Conservation (phyloP, 2,888 invertebrate genomes). For the Lordiphosa andalusiaca region DNA sequence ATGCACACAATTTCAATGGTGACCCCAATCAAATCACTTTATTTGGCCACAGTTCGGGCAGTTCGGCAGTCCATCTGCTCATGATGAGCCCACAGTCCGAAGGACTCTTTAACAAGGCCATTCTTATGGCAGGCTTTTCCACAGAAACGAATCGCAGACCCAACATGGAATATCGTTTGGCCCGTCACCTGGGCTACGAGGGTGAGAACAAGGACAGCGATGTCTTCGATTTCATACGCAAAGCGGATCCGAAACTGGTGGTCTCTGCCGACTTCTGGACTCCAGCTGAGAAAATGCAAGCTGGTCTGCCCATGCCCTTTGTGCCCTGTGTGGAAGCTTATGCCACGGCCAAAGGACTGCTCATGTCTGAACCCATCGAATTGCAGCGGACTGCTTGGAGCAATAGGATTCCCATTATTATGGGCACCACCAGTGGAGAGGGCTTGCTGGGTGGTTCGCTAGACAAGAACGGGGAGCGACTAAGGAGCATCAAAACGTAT, state of each 20-base stretch:
- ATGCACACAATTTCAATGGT: constrained; percentile 80
- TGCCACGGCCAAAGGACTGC: constrained; percentile 49
- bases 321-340: constrained; percentile 72
- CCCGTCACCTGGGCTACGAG: constrained; percentile 67
- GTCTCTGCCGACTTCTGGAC: constrained; percentile 38
- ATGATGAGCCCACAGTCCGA: constrained; percentile 80
- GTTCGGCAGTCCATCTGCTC: constrained; percentile 77
- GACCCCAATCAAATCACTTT: constrained; percentile 81
- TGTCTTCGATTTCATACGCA: constrained; percentile 48
- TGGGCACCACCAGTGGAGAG: constrained; percentile 74
- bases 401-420: constrained; percentile 71
- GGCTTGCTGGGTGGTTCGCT: constrained; percentile 28
- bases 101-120: constrained; percentile 76
- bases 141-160: constrained; percentile 39
- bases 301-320: constrained; percentile 30
- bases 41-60: constrained; percentile 82
- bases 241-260: constrained; percentile 47
- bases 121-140: constrained; percentile 68
- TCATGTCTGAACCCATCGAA: constrained; percentile 61
- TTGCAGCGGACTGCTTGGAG: constrained; percentile 72
- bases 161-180: constrained; percentile 59
- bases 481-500: constrained; percentile 12
- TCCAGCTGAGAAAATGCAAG: constrained; percentile 36
- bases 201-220: constrained; percentile 67
- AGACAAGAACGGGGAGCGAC: constrained; percentile 8